These are phyloP conservation scores for Chrysomallon squamiferum DNA, from an alignment of 1,140 invertebrate genomes.

Conservation along the genomic window DNA sequence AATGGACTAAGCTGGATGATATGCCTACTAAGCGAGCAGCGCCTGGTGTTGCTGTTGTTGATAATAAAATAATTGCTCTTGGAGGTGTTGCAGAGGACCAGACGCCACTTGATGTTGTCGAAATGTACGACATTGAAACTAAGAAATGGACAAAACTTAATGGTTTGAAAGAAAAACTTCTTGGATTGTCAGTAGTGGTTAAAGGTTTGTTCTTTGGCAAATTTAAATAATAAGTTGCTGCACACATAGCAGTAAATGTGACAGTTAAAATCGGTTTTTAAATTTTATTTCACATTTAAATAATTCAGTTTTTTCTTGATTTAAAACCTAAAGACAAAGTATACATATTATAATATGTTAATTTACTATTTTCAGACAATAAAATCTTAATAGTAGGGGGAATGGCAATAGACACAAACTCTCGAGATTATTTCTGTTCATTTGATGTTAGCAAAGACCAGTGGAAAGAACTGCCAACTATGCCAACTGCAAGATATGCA, in stretches of 20 bases:
- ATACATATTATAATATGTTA: too few relatives aligned
- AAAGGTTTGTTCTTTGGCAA: constrained; percentile 40
- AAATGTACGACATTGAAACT: constrained; percentile 49
- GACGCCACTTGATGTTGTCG: constrained; percentile 54
- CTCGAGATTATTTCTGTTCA: constrained; percentile 43
- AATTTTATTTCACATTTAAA: neutral
- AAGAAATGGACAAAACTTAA: constrained; percentile 51
- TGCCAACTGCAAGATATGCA: constrained; percentile 59
- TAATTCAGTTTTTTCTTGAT: too few relatives aligned
- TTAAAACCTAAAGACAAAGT: too few relatives aligned
- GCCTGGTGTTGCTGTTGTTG: constrained; percentile 44
- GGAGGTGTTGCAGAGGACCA: constrained; percentile 55
- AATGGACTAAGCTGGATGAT: constrained; percentile 46
- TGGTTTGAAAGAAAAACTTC: constrained; percentile 34
- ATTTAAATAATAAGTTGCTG: too few relatives aligned
- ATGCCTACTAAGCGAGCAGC: constrained; percentile 59
- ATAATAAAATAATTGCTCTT: constrained; percentile 53
- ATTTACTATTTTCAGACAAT: constrained; percentile 49
- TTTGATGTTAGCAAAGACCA: constrained; percentile 48
- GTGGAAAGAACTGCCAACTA: constrained; percentile 48
- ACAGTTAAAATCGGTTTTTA: neutral
- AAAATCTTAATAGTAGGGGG: constrained; percentile 54
- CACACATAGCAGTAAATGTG: neutral
- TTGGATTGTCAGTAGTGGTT: constrained; percentile 53
- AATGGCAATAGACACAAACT: constrained; percentile 54